Evolutionary conservation across 2,888 invertebrate genomes (phyloP).

Genomic region (Nomada ferruginata): DNA sequence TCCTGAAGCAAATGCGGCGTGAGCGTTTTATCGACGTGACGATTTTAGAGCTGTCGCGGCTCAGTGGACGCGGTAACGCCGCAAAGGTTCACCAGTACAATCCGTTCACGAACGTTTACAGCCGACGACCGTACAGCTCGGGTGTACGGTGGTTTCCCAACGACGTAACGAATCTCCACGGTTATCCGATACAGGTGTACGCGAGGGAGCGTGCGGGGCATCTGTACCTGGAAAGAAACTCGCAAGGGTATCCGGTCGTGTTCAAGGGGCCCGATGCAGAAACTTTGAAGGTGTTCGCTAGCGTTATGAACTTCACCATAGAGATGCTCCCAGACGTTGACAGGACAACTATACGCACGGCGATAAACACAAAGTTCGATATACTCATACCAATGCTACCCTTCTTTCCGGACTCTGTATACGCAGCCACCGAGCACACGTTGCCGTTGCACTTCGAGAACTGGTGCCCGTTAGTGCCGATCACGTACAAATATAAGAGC

Average conservation of each 20-base stretch:
- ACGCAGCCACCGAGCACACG: not conserved
- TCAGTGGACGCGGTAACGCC: fast-evolving
- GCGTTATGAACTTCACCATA: conserved; percentile 61
- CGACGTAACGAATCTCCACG: conserved; percentile 62
- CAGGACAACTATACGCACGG: fast-evolving
- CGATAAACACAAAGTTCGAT: conserved; percentile 18
- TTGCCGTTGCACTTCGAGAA: conserved; percentile 25
- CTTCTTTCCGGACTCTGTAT: fast-evolving
- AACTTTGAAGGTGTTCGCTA: conserved; percentile 15
- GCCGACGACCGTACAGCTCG: not conserved
- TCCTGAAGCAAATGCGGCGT: conserved; percentile 27
- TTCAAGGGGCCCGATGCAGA: conserved; percentile 35
- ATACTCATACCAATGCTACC: conserved; percentile 1
- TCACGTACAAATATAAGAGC: not conserved
- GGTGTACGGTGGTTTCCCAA: conserved; percentile 52
- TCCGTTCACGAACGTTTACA: conserved; percentile 30
- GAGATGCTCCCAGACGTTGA: fast-evolving
- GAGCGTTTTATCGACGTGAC: conserved; percentile 26
- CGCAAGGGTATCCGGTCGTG: not conserved
- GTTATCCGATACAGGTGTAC: conserved; percentile 50
- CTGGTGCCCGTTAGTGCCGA: conserved; percentile 42
- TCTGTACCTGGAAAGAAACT: conserved; percentile 19
- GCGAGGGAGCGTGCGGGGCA: conserved; percentile 31
- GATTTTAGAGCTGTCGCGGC: conserved; percentile 24
- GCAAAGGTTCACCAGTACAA: conserved; percentile 37